Evolutionary conservation across 2,888 invertebrate genomes (phyloP), one percentile per base, ranked within the genome.

Genomic region (Nemotelus nigrinus): DNA sequence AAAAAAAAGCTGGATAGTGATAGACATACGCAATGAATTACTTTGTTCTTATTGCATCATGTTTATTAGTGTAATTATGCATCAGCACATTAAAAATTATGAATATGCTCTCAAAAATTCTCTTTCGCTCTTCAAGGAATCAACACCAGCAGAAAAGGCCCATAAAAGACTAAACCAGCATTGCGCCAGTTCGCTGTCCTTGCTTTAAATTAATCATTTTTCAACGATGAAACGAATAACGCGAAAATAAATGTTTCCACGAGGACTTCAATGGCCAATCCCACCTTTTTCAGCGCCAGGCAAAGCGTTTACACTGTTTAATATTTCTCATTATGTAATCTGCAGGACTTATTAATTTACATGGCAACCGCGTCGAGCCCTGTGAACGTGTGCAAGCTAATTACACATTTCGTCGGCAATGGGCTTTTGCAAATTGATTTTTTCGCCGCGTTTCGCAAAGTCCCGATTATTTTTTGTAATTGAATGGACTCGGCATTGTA

Each of bases 391-490:
- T 41, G 43, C 2, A 63, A 7, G 63, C 10, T 5, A 4, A 63
- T 4, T 43, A 4, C 43, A 6, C 2, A 43, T 43, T 45, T 65
- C 8, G 47, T 45, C n/a, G 45, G 7, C 8, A 43, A 47, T 44
- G 65, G 10, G 41, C 47, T 63, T 47, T 65, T 41, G 25, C 41
- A 65, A 65, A 65, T 65, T 65, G 47, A 47, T 43, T 45, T 65
- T 65, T 47, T 43, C 25, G 44, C 5, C 10, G 4, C 44, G n/a
- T 41, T 3, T 43, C 44, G 47, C 45, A 7, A 47, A 65, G 10
- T 2, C 44, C 3, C 47, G 47, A 65, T 63, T 63, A 63, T 65
- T 65, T 65, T 65, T 41, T 47, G 47, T 65, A 65, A 65, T 65
- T 65, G 65, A 65, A 65, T 65, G 65, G 65, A 65, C 47, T 45